A percentile compares a stretch with the other conserved stretches of the same genome.
phyloP scores from a whole-genome alignment of 2,797 vertebrate genomes.

The Acanthis flammea region DNA sequence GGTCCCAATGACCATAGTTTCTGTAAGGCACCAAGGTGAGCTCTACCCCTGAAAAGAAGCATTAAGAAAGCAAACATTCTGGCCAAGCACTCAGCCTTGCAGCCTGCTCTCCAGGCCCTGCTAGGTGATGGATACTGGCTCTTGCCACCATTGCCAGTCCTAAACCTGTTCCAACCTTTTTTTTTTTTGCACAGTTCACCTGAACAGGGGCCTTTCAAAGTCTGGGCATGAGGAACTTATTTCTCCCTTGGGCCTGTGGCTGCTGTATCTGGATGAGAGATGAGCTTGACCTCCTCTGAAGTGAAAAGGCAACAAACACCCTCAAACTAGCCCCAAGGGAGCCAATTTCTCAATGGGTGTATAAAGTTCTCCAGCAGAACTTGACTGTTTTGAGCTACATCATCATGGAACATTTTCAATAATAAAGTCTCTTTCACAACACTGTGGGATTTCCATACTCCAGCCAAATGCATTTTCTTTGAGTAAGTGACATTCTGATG shows the following conservation, averaged over 20 bases:
- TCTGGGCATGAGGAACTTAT: rapidly evolving
- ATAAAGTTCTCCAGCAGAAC: background rate
- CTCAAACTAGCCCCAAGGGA: background rate
- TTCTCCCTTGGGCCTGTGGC: background rate
- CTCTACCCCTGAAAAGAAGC: background rate
- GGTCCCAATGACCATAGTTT: background rate
- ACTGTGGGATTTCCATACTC: background rate
- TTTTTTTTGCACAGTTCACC: background rate
- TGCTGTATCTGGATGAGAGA: background rate
- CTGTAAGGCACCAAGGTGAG: background rate
- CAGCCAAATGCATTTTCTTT: background rate
- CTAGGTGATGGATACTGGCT: background rate
- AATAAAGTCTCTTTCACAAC: background rate
- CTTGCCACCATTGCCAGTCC: background rate
- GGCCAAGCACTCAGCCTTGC: background rate
- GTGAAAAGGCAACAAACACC: background rate
- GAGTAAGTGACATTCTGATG: background rate
- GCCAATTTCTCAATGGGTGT: background rate
- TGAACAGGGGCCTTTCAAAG: background rate
- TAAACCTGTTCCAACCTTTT: background rate
- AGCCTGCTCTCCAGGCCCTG: background rate
- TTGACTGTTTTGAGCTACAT: background rate
- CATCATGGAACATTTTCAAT: background rate
- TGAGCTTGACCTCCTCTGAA: background rate
- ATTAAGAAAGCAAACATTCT: background rate